Conservation (phyloP, 2,113 vertebrate species). For the Bubo blakistoni region DNA sequence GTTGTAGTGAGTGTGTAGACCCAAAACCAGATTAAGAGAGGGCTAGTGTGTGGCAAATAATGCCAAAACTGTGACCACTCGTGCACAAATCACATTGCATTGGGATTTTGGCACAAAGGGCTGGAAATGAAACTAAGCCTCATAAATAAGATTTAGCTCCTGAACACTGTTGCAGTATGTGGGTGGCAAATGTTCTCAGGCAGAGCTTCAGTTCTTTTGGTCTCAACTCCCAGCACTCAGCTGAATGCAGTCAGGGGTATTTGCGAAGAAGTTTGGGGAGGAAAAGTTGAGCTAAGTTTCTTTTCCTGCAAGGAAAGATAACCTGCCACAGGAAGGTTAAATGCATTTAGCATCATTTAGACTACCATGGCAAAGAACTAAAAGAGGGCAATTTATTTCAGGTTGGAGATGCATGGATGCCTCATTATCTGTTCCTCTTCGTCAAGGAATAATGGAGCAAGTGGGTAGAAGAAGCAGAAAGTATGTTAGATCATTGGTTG, state of each 20-base stretch:
- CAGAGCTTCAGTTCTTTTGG: conserved; percentile 15
- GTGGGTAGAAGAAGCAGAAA: not conserved
- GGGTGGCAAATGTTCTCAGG: conserved; percentile 41
- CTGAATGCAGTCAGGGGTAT: not conserved
- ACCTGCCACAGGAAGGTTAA: not conserved
- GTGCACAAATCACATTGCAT: not conserved
- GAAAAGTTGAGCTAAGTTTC: not conserved
- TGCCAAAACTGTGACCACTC: not conserved
- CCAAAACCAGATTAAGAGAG: not conserved
- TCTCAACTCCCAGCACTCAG: not conserved
- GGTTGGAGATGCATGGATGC: not conserved
- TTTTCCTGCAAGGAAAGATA: not conserved
- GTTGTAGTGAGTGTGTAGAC: not conserved
- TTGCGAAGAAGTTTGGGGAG: not conserved
- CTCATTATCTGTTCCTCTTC: not conserved
- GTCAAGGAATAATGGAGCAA: not conserved
- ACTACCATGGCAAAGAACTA: not conserved
- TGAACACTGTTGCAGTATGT: not conserved
- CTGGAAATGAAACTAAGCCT: conserved; percentile 17
- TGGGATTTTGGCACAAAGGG: conserved; percentile 27
- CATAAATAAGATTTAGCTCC: conserved; percentile 42
- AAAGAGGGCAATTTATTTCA: not conserved
- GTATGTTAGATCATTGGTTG: not conserved
- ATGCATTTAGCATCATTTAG: not conserved
- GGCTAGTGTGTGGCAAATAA: not conserved